These are phyloP conservation scores for Murina feae DNA, from an alignment of 2,113 vertebrate genomes.

Conservation along the genomic window DNA sequence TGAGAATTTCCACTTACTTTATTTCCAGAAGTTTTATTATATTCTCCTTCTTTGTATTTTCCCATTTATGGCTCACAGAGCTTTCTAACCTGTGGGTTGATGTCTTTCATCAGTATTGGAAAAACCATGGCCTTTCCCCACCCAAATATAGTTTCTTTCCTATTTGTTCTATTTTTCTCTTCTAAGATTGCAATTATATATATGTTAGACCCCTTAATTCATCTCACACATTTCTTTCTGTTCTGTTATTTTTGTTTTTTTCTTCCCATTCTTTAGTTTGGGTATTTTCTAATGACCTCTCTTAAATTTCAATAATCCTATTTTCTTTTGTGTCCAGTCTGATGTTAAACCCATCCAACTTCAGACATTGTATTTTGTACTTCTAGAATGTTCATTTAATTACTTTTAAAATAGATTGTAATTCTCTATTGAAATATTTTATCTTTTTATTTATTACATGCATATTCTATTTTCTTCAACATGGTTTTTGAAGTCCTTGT, in stretches of 20 bases:
- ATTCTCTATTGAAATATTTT: not conserved
- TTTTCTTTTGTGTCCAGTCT: not conserved
- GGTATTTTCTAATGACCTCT: not conserved
- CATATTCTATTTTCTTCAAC: not conserved
- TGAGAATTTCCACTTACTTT: slow-evolving; percentile 28
- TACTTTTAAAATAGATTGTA: not conserved
- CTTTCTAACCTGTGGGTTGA: not conserved
- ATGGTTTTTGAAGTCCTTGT: not conserved
- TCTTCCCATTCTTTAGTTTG: not conserved
- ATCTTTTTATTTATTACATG: not conserved
- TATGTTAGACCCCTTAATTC: not conserved
- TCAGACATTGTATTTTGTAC: not conserved
- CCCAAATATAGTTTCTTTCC: not conserved
- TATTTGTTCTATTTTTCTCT: not conserved
- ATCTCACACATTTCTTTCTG: not conserved
- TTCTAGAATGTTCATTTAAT: not conserved
- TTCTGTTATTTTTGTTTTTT: not conserved
- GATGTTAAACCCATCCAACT: not conserved
- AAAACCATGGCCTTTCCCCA: not conserved
- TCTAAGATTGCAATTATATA: not conserved
- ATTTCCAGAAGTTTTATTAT: not conserved
- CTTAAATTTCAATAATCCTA: not conserved
- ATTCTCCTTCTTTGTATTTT: not conserved
- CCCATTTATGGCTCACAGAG: not conserved
- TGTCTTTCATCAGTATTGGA: slow-evolving; percentile 18